Conservation (phyloP, 2,797 vertebrate species). For the Amphiprion clarkii region DNA sequence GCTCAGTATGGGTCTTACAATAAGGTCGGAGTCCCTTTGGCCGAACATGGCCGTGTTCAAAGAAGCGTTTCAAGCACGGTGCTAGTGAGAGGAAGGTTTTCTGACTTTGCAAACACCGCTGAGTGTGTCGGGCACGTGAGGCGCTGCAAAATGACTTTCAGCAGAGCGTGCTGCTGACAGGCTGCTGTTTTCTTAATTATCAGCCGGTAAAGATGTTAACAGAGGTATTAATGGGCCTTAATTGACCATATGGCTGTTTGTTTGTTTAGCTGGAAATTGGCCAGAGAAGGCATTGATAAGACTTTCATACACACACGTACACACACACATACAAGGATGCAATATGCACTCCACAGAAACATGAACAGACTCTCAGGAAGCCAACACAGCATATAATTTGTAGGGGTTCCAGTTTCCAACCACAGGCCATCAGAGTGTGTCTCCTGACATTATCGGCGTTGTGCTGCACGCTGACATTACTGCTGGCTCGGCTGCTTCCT, state of each 20-base stretch:
- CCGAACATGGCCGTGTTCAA: not conserved
- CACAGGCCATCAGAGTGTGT: conserved; percentile 54
- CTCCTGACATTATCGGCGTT: conserved; percentile 56
- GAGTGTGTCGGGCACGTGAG: conserved; percentile 27
- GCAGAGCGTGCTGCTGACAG: conserved; percentile 64
- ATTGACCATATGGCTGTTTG: conserved; percentile 83
- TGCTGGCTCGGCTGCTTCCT: conserved; percentile 53
- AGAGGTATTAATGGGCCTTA: conserved; percentile 82
- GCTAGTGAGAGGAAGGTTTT: not conserved
- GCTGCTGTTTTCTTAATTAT: conserved; percentile 78
- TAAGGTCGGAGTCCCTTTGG: too few relatives aligned
- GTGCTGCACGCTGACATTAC: conserved; percentile 41
- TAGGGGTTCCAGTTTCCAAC: conserved; percentile 45
- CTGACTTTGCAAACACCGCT: conserved; percentile 12
- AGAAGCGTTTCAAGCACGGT: not conserved
- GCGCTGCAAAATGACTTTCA: conserved; percentile 51
- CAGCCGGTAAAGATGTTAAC: conserved; percentile 75
- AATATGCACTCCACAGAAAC: conserved; percentile 29
- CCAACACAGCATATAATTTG: conserved; percentile 47
- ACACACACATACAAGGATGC: conserved; percentile 26
- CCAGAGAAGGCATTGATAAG: conserved; percentile 63
- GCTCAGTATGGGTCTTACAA: too few relatives aligned
- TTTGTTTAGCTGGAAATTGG: conserved; percentile 69
- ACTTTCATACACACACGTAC: conserved; percentile 12
- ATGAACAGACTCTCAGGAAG: conserved; percentile 21